Evolutionary conservation across 1,140 invertebrate species (phyloP), one percentile per base, ranked within the genome.

Genomic region (Phthorimaea operculella): DNA sequence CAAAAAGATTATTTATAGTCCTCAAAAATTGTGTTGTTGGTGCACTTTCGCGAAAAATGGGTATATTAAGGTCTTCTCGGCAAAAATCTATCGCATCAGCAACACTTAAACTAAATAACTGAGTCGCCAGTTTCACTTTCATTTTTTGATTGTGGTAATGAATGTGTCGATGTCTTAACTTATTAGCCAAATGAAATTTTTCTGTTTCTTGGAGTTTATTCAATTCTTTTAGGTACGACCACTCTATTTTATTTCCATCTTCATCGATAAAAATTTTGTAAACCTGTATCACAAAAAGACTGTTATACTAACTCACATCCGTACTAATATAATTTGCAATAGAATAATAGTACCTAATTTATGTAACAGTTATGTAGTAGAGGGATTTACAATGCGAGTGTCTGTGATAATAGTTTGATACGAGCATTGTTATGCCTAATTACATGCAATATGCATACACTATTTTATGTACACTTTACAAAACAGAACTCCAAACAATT

Each of bases 1-100:
- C 21, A 28, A 28, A 28, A 6, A 28, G 21, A 28, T 28, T 28
- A 28, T 28, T 28, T 28, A 28, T 28, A 28, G 21, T 28, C 21
- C 21, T 28, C 21, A 28, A 28, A 28, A 28, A 28, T 28, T 6
- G 21, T 28, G 21, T 28, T 28, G 21, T 28, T 28, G 21, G 21
- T 28, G 21, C 21, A 28, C 21, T 28, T 28, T 28, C 21, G 21
- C 21, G 21, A 6, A 28, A 28, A 28, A 28, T 28, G 21, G 21
- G 21, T 28, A 28, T 28, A 28, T 28, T 28, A 28, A 28, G 21
- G 21, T 28, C 21, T 28, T 28, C 21, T 28, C 21, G 21, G 47
- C 64, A 63, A 48, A 63, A 63, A 11, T 57, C 42, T 4, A 66
- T 59, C 33, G 57, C 54, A 16, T 59, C 57, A 10, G 57, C 60